A percentile compares a stretch with the other conserved stretches of the same genome.
Evolutionary conservation across 2,888 invertebrate genomes (phyloP).

Genomic region (Hypena proboscidalis): DNA sequence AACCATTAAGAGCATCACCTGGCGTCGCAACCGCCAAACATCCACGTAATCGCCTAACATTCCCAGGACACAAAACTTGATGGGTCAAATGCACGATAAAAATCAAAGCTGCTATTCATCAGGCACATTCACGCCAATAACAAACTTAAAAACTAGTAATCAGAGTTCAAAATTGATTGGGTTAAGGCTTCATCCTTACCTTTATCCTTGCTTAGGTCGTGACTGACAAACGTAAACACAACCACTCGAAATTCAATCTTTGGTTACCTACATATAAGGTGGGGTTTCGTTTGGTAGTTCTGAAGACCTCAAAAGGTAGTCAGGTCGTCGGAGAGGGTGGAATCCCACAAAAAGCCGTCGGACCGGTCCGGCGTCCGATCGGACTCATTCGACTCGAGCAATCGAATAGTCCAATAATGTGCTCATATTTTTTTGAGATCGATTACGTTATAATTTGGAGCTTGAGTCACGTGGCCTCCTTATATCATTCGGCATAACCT

Average conservation of each 20-base stretch:
- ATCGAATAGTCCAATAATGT: conserved; percentile 69
- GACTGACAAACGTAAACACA: conserved; percentile 62
- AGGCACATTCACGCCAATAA: conserved; percentile 37
- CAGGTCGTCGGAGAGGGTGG: conserved; percentile 74
- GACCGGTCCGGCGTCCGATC: conserved; percentile 72
- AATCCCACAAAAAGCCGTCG: conserved; percentile 76
- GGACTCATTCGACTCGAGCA: conserved; percentile 59
- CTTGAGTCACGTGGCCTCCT: conserved; percentile 7
- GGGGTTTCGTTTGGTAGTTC: conserved; percentile 19
- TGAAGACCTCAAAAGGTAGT: conserved; percentile 47
- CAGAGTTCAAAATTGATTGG: conserved; percentile 48
- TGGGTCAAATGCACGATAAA: conserved; percentile 79
- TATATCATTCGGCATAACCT: background rate
- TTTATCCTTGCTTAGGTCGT: conserved; percentile 77
- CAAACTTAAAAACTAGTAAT: conserved; percentile 26
- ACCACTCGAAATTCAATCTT: conserved; percentile 39
- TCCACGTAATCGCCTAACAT: conserved; percentile 71
- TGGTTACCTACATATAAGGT: conserved; percentile 15
- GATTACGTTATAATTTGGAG: conserved; percentile 47
- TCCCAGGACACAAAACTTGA: conserved; percentile 78
- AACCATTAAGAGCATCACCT: conserved; percentile 22
- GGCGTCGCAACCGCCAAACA: conserved; percentile 51
- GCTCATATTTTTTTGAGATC: conserved; percentile 62
- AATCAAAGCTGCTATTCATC: conserved; percentile 75
- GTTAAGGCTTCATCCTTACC: conserved; percentile 56